phyloP scores from a whole-genome alignment of 2,113 vertebrate genomes.

The Microcebus griseorufus region DNA sequence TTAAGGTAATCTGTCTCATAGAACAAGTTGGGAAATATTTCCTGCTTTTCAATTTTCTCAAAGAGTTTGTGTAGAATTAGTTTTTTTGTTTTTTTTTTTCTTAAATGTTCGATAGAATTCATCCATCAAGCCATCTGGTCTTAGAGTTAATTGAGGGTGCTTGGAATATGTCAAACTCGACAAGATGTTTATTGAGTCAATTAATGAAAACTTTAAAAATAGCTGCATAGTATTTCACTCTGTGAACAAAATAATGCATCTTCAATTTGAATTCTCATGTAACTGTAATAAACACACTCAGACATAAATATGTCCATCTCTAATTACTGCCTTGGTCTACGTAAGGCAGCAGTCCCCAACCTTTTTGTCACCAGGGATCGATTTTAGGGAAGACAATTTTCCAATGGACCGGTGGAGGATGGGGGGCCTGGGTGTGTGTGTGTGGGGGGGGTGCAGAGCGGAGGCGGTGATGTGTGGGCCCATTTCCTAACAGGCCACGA shows the following conservation, averaged over 20 bases:
- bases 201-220: neutral
- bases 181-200: neutral
- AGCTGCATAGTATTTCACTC: neutral
- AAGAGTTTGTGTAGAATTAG: neutral
- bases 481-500: no score
- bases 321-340: neutral
- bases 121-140: neutral
- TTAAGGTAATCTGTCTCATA: neutral
- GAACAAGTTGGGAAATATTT: neutral
- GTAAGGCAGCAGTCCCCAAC: no score
- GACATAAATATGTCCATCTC: neutral
- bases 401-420: no score
- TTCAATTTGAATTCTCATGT: neutral
- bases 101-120: neutral
- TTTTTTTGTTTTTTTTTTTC: neutral
- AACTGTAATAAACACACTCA: neutral
- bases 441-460: no score
- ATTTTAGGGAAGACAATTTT: no score
- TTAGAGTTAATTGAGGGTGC: neutral
- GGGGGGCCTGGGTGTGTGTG: no score
- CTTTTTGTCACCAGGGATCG: no score
- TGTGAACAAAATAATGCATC: neutral
- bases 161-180: neutral
- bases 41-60: neutral
- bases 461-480: no score